phyloP scores from a whole-genome alignment of 2,113 vertebrate genomes.

The Zosterops borbonicus region DNA sequence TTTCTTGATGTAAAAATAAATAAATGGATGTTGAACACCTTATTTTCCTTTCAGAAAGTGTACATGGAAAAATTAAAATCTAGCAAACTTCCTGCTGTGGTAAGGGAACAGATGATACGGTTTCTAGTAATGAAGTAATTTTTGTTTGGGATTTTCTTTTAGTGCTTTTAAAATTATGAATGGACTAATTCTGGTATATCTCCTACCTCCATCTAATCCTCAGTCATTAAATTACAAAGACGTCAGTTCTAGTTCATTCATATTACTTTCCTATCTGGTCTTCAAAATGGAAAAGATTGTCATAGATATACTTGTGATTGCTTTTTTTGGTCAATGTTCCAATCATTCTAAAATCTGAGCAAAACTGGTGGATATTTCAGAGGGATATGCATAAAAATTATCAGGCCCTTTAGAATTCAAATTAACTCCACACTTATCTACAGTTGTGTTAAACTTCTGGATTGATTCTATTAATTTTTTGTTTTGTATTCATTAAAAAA shows the following conservation, averaged over 20 bases:
- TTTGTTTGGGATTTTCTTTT: neutral
- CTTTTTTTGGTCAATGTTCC: neutral
- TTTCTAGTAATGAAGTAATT: neutral
- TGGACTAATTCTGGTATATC: neutral
- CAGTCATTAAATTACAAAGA: neutral
- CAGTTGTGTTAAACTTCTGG: neutral
- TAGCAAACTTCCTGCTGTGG: neutral
- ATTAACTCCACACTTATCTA: neutral
- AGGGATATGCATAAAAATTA: neutral
- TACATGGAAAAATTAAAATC: neutral
- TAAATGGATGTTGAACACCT: neutral
- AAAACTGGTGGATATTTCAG: neutral
- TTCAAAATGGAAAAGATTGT: neutral
- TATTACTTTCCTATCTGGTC: neutral
- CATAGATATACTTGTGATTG: neutral
- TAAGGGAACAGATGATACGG: neutral
- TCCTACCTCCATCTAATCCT: neutral
- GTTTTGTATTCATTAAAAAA: neutral
- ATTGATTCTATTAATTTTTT: neutral
- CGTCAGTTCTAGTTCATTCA: neutral
- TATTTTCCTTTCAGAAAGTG: neutral
- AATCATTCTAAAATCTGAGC: neutral
- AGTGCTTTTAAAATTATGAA: neutral
- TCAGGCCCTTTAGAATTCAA: neutral
- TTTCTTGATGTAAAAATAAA: constrained; percentile 38